Base-by-base conservation (phyloP, 2,888 invertebrate genomes). In the Ophion costatus region DNA sequence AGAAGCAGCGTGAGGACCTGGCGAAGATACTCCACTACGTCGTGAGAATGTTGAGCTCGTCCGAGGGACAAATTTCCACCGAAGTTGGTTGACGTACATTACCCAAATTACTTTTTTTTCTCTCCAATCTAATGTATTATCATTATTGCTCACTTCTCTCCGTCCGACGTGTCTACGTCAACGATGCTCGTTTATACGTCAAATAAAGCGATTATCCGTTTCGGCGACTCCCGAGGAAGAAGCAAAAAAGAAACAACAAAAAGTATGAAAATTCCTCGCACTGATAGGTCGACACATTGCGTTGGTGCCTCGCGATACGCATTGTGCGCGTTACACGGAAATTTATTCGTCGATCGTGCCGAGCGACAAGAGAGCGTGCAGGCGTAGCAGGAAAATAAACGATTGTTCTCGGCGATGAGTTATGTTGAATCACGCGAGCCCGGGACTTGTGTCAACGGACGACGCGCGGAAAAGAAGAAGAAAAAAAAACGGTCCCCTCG, bases 1-100 rank as follows among this genome's bases (percentile, higher is more conserved):
- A 86, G 11, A 89, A 90, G 45, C 89, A 90, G 57, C 92, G 92
- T 3, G 90, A 91, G 22, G 90, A 92, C 67, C 88, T 94, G 79
- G 86, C 90, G 7, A 91, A 89, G 71, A 91, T 93, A 90, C 85
- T 93, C 71, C 91, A 92, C 71, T 92, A 93, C 74, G 86, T 93
- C 22, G 86, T 91, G n/a, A 88, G 89, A 64, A 90, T 93, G 64
- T 83, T 93, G 14, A 91, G 87, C 71, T 90, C 91, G 11, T 82
- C 86, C n/a, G 91, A 90, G 17, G 61, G 57, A 14, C 80, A 80
- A 74, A 83, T 56, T 11, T 90, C 89, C 70, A 85, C 83, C 59
- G 88, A 87, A 63, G 76, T 81, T 57, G 81, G 76, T 33, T 86
- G 81, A 82, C 45, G 24, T 51, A 20, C 22, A 20, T 59, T 20